Percentiles rank a stretch among this genome's conserved stretches.
phyloP scores from a whole-genome alignment of 64 coral and sea anemone species.

The Pocillopora damicornis region DNA sequence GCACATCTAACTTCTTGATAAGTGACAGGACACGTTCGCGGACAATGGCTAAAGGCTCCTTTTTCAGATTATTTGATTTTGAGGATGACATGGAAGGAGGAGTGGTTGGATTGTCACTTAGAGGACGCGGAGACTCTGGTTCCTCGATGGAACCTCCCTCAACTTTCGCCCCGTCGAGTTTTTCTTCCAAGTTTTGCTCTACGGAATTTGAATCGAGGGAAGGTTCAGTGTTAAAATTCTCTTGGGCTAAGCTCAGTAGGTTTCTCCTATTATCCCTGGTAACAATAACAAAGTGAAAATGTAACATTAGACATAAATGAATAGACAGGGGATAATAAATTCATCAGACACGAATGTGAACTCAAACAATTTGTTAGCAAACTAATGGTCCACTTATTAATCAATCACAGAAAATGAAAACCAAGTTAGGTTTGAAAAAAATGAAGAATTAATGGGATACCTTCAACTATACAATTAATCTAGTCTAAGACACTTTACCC shows the following conservation, averaged over 20 bases:
- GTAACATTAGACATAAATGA: not conserved
- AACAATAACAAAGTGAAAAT: not conserved
- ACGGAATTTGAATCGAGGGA: not conserved
- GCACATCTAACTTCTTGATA: not conserved
- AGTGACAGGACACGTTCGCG: not conserved
- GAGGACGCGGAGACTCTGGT: not conserved
- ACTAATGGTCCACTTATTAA: no score
- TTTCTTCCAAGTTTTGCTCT: not conserved
- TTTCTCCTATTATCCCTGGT: not conserved
- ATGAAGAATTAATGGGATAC: no score
- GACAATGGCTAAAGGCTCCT: not conserved
- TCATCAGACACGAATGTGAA: no score
- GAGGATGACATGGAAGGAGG: not conserved
- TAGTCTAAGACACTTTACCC: no score
- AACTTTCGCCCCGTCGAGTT: not conserved
- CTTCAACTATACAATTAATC: no score
- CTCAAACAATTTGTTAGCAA: no score
- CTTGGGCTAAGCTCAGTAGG: not conserved
- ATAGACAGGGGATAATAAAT: no score
- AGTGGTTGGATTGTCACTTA: not conserved
- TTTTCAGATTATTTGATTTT: not conserved
- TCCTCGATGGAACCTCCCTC: not conserved
- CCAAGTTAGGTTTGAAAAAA: no score
- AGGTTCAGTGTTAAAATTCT: not conserved
- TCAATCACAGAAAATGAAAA: no score